These are phyloP conservation scores for Taphrorychus bicolor DNA, from an alignment of 2,888 invertebrate genomes.

Conservation along the genomic window DNA sequence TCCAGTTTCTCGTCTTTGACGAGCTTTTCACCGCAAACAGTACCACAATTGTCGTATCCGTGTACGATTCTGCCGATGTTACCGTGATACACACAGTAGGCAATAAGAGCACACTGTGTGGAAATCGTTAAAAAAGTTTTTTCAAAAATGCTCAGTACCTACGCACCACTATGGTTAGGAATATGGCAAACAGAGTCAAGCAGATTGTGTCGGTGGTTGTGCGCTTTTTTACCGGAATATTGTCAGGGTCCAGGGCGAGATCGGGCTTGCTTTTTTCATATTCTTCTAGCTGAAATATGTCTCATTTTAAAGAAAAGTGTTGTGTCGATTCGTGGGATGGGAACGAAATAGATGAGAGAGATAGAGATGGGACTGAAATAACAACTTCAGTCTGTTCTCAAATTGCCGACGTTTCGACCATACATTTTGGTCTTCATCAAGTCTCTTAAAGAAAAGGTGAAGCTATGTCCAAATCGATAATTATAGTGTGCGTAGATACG, in stretches of 20 bases:
- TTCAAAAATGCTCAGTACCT: no score
- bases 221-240: not conserved
- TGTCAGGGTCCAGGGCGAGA: not conserved
- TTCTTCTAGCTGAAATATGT: not conserved
- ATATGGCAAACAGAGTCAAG: conserved; percentile 63
- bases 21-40: conserved; percentile 65
- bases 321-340: no score
- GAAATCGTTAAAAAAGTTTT: conserved; percentile 10
- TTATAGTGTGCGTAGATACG: no score
- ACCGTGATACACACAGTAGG: conserved; percentile 62
- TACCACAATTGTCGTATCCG: conserved; percentile 71
- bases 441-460: no score
- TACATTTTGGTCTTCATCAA: no score
- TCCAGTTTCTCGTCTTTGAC: conserved; percentile 49
- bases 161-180: conserved; percentile 65
- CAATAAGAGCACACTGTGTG: conserved; percentile 50
- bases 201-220: conserved; percentile 63
- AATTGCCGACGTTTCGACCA: no score
- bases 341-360: no score
- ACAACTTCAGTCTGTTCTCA: no score
- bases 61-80: conserved; percentile 66
- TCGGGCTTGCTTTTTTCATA: not conserved
- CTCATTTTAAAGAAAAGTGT: no score
- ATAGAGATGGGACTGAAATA: no score
- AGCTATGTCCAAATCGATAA: no score